Base-by-base conservation (phyloP, 2,113 vertebrate genomes). In the Oreochromis spilurus region DNA sequence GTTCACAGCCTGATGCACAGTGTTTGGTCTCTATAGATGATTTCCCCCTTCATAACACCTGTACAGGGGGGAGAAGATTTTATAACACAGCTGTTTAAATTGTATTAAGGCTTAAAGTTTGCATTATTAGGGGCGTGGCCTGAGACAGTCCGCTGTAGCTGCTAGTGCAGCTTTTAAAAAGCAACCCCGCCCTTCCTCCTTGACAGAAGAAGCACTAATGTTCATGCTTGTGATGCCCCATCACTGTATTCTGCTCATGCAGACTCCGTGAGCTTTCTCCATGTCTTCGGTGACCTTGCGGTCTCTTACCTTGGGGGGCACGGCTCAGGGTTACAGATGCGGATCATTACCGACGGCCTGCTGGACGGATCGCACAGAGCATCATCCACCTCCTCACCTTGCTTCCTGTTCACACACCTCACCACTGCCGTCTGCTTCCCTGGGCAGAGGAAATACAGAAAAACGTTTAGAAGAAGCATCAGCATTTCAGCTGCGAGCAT, bases 371-470 rank as follows among this genome's bases (percentile, higher is more conserved):
- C 96, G 16, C 98, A 99, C 72, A 96, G 84, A 17, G 88, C 91
- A 58, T 97, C 95, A 0, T 96, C 97, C 84, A 97, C 97, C 0
- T 92, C 93, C 87, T 96, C 95, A 6, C 96, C 95, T 11, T 92
- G 96, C 87, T 95, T 95, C 1, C 93, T 90, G 8, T 97, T 96
- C 16, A 98, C 88, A 83, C 98, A 99, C 88, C 95, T 96, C 4
- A 97, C 96, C 43, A 97, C 96, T 50, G 97, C 97, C 87, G 96
- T 97, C 92, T 97, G 98, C 2, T 87, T 97, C 70, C 98, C 98
- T 99, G 93, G 67, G 79, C 43, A 75, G 24, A 11, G 14, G 70
- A 40, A 29, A 31, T 19, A 79, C 43, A 81, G 48, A 89, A 3
- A 79, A 6, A 70, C 4, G 40, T 29, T 45, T 31, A 12, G 9